A percentile compares a stretch with the other conserved stretches of the same genome.
Evolutionary conservation across 2,888 invertebrate genomes (phyloP).

Genomic region (Folsomia manolachei): DNA sequence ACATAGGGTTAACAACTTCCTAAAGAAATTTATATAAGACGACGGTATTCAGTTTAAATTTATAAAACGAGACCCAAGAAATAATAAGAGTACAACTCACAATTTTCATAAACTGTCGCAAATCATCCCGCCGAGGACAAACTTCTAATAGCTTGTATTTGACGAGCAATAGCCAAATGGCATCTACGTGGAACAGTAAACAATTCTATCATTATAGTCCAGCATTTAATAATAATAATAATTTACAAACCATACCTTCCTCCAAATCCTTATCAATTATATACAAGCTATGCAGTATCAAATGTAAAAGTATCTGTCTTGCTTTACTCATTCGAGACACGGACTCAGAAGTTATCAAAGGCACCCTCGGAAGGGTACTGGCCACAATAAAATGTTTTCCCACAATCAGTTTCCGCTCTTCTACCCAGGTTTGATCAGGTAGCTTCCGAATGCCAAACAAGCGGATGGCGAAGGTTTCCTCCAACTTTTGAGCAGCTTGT

Average conservation of each 20-base stretch:
- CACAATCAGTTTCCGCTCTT: background rate
- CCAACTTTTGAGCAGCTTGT: slow-evolving; percentile 2
- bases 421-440: background rate
- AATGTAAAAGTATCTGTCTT: background rate
- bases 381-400: slow-evolving; percentile 16
- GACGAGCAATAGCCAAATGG: slow-evolving; percentile 16
- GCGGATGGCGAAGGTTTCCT: slow-evolving; percentile 8
- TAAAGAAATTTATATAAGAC: background rate
- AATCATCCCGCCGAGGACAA: slow-evolving; percentile 12
- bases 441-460: slow-evolving; percentile 17
- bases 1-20: slow-evolving; percentile 24
- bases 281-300: slow-evolving; percentile 15
- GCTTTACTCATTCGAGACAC: background rate
- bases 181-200: no score
- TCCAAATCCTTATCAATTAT: slow-evolving; percentile 17
- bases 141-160: background rate
- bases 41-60: background rate
- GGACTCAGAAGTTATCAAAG: background rate
- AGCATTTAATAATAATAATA: no score
- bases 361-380: no score
- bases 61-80: no score
- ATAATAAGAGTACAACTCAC: slow-evolving; percentile 18
- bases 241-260: background rate
- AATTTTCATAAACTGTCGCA: slow-evolving; percentile 16
- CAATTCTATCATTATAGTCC: no score